These are phyloP conservation scores for Leptogaster cylindrica DNA, from an alignment of 2,888 invertebrate species.

Conservation along the genomic window DNA sequence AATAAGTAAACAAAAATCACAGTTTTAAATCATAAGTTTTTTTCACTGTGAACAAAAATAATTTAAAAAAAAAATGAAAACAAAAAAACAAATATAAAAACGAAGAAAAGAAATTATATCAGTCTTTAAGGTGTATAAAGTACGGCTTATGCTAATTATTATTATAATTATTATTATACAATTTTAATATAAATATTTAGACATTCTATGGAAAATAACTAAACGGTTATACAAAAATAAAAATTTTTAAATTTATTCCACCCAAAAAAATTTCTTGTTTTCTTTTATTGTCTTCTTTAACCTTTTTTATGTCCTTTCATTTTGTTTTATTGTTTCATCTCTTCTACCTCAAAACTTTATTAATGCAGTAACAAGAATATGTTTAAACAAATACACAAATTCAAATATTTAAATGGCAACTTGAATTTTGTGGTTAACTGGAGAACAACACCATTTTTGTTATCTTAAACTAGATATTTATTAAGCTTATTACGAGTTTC, in stretches of 20 bases:
- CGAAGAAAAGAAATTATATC: slow-evolving; percentile 15
- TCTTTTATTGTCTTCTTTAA: slow-evolving; percentile 10
- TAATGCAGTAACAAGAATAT: too few relatives aligned
- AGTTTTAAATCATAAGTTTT: too few relatives aligned
- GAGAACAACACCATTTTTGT: too few relatives aligned
- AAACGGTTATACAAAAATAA: slow-evolving; percentile 35
- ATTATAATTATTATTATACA: slow-evolving; percentile 36
- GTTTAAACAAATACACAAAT: too few relatives aligned
- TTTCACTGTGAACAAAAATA: too few relatives aligned
- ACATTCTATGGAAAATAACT: slow-evolving; percentile 39
- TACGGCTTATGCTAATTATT: slow-evolving; percentile 29
- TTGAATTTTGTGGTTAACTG: too few relatives aligned
- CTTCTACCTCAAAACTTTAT: too few relatives aligned
- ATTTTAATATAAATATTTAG: slow-evolving; percentile 39
- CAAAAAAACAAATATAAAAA: slow-evolving; percentile 3
- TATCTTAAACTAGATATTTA: too few relatives aligned
- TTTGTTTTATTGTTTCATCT: not conserved
- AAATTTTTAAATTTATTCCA: slow-evolving; percentile 41
- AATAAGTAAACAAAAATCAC: too few relatives aligned
- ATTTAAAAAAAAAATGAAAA: not conserved
- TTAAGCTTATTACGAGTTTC: too few relatives aligned
- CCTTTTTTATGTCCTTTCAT: not conserved
- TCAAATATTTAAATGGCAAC: too few relatives aligned
- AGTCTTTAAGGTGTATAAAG: slow-evolving; percentile 36
- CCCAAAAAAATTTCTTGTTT: slow-evolving; percentile 33